phyloP scores from a whole-genome alignment of 2,797 vertebrate species.

The Pachyuromys duprasi region DNA sequence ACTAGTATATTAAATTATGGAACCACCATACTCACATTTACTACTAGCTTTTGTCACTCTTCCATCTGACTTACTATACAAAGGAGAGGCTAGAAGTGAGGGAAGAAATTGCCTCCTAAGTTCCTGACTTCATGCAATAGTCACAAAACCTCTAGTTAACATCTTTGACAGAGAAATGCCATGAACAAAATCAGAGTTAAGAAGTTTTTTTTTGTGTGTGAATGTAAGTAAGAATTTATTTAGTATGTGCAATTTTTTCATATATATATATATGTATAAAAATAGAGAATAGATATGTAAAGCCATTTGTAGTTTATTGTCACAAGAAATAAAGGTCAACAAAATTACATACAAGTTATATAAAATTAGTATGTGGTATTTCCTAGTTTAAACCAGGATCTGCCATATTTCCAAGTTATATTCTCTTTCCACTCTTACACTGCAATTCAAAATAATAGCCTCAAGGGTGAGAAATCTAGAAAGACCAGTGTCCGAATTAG shows the following conservation, averaged over 20 bases:
- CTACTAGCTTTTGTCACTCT: conserved; percentile 13
- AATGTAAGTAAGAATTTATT: not conserved
- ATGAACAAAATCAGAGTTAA: not conserved
- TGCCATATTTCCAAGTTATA: not conserved
- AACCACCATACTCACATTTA: not conserved
- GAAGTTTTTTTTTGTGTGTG: not conserved
- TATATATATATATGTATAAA: not conserved
- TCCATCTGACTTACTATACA: not conserved
- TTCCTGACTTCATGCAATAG: not conserved
- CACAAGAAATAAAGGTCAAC: not conserved
- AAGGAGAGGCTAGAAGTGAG: not conserved
- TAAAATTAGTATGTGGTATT: not conserved
- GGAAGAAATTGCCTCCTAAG: not conserved
- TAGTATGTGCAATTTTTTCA: not conserved
- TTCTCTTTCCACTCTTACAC: not conserved
- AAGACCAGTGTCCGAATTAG: not conserved
- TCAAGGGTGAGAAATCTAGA: not conserved
- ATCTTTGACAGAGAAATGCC: not conserved
- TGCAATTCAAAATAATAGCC: not conserved
- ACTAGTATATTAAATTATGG: conserved; percentile 78
- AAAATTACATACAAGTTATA: not conserved
- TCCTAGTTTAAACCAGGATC: not conserved
- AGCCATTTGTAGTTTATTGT: not conserved
- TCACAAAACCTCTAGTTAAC: not conserved
- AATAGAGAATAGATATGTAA: not conserved